Percentiles rank a stretch among this genome's conserved stretches.
phyloP scores from a whole-genome alignment of 2,797 vertebrate species.

The Euphonia xanthogaster region DNA sequence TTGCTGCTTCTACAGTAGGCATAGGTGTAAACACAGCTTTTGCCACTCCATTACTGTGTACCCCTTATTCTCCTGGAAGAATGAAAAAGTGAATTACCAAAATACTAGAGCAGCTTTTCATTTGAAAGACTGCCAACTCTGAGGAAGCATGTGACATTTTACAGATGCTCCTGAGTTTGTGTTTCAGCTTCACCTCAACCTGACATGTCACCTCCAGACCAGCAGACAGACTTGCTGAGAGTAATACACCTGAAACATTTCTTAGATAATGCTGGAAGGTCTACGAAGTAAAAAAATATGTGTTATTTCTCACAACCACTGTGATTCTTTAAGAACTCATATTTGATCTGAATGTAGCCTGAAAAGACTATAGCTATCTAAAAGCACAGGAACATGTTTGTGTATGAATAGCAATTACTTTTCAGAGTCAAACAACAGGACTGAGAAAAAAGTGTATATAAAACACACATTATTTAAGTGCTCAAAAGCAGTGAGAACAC shows the following conservation, averaged over 20 bases:
- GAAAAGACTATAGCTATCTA: background rate
- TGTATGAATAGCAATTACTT: background rate
- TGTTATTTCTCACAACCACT: background rate
- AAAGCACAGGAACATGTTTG: background rate
- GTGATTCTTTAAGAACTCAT: background rate
- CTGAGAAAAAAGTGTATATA: background rate
- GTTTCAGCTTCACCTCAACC: background rate
- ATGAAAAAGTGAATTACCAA: background rate
- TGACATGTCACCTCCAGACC: background rate
- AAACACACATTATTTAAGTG: background rate
- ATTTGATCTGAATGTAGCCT: background rate
- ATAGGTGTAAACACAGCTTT: background rate
- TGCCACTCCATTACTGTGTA: background rate
- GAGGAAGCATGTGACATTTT: background rate
- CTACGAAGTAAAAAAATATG: background rate
- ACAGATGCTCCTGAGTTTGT: background rate
- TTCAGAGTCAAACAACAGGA: background rate
- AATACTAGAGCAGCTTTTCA: background rate
- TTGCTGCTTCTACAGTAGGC: background rate
- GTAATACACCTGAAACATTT: background rate
- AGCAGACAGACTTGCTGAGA: background rate
- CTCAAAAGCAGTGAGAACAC: background rate
- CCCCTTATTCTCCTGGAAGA: background rate
- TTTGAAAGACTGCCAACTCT: background rate
- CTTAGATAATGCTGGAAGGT: background rate